Conservation (phyloP, 2,888 invertebrate species). For the Eudiplozoon nipponicum region DNA sequence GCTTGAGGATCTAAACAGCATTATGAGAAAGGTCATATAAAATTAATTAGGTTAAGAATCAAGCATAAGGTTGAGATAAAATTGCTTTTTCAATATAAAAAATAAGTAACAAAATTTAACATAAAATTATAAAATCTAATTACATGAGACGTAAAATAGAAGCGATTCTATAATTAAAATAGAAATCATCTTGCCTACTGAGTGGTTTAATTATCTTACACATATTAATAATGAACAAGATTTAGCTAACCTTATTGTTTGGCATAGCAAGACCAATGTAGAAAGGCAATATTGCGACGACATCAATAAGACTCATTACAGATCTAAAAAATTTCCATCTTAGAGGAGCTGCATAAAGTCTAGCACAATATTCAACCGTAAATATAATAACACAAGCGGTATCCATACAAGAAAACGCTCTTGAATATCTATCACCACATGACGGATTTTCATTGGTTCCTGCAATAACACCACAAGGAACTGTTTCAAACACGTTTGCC, state of each 20-base stretch:
- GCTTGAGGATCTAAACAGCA: no score
- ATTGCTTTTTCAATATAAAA: no score
- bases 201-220: no score
- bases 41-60: no score
- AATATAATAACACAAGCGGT: constrained; percentile 99
- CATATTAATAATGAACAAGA: no score
- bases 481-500: constrained; percentile 91
- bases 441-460: constrained; percentile 33
- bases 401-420: constrained; percentile 76
- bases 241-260: constrained; percentile 37
- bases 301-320: constrained; percentile 96
- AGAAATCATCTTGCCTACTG: no score
- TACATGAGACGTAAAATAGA: no score
- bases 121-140: no score
- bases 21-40: no score
- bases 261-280: constrained; percentile 86
- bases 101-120: no score
- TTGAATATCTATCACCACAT: constrained; percentile 78
- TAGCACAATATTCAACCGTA: constrained; percentile 70
- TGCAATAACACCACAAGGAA: constrained; percentile 46
- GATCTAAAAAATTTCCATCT: constrained; percentile 80
- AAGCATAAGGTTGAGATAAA: no score
- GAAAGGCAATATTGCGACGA: constrained; percentile 90
- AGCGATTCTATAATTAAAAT: no score
- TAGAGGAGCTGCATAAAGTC: constrained; percentile 80